Conservation (phyloP, 2,888 invertebrate genomes). For the Tinea pellionella region DNA sequence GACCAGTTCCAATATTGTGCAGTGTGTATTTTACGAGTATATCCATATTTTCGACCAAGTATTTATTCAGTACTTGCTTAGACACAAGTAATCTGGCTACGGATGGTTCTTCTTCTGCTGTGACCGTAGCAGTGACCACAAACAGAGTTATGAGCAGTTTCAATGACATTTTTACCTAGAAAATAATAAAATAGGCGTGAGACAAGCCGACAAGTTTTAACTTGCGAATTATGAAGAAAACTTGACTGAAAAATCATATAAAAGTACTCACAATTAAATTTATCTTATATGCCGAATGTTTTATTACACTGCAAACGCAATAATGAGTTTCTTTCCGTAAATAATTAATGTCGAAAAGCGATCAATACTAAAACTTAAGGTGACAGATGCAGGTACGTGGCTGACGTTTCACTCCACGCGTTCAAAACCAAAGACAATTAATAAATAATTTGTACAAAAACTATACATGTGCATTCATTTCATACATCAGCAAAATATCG, state of each 20-base stretch:
- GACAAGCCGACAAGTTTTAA: not conserved
- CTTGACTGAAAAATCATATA: not conserved
- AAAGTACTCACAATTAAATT: not conserved
- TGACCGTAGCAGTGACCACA: constrained; percentile 51
- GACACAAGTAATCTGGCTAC: constrained; percentile 88
- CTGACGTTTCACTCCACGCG: constrained; percentile 69
- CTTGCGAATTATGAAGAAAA: not conserved
- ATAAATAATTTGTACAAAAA: no score
- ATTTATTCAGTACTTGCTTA: constrained; percentile 95
- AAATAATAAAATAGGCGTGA: not conserved
- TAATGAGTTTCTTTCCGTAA: constrained; percentile 14
- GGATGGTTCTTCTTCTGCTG: constrained; percentile 76
- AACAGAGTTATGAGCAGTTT: constrained; percentile 54
- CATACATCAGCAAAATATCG: no score
- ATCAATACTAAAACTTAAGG: constrained; percentile 13
- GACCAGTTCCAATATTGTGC: constrained; percentile 91
- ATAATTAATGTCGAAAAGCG: constrained; percentile 17
- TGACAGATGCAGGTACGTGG: constrained; percentile 41
- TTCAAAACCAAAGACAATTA: constrained; percentile 40
- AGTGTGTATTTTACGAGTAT: constrained; percentile 94
- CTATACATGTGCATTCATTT: not conserved
- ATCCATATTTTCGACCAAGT: constrained; percentile 96
- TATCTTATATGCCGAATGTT: not conserved
- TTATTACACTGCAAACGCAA: not conserved
- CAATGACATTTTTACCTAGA: constrained; percentile 37